phyloP scores from a whole-genome alignment of 2,113 vertebrate genomes.

The Pelvicachromis taeniatus region DNA sequence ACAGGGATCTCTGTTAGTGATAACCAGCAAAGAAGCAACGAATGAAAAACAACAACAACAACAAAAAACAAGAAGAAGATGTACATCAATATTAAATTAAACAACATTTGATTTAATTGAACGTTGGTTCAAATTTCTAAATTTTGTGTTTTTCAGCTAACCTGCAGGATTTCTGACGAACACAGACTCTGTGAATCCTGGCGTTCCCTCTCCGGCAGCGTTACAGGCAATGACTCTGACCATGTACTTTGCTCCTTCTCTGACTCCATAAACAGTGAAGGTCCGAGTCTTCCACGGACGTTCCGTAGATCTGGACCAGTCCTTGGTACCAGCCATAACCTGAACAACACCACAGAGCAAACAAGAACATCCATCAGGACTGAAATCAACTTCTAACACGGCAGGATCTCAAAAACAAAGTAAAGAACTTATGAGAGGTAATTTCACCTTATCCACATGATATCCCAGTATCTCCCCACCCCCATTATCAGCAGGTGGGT shows the following conservation, averaged over 20 bases:
- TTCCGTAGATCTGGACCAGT: slow-evolving; percentile 95
- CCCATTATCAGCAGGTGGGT: slow-evolving; percentile 86
- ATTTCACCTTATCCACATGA: slow-evolving; percentile 86
- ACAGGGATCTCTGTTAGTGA: slow-evolving; percentile 79
- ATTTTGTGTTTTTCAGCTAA: slow-evolving; percentile 35
- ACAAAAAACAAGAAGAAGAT: background rate
- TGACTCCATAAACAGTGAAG: slow-evolving; percentile 88
- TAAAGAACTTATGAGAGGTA: background rate
- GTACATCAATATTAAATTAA: background rate
- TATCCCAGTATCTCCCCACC: slow-evolving; percentile 93
- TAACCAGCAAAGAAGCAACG: background rate
- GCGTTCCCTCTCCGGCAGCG: slow-evolving; percentile 88
- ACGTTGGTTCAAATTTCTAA: background rate
- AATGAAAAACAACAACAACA: background rate
- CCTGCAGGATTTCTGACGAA: slow-evolving; percentile 93
- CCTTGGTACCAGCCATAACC: slow-evolving; percentile 82
- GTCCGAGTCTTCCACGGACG: slow-evolving; percentile 78
- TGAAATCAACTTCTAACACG: background rate
- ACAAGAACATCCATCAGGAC: background rate
- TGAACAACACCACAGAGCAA: background rate
- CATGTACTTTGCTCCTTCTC: slow-evolving; percentile 92
- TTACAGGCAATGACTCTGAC: slow-evolving; percentile 91
- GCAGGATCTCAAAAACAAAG: background rate
- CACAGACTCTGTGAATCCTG: slow-evolving; percentile 85
- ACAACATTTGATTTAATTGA: background rate